Evolutionary conservation across 2,797 vertebrate genomes (phyloP).

Genomic region (Parauchenoglanis punctatus): DNA sequence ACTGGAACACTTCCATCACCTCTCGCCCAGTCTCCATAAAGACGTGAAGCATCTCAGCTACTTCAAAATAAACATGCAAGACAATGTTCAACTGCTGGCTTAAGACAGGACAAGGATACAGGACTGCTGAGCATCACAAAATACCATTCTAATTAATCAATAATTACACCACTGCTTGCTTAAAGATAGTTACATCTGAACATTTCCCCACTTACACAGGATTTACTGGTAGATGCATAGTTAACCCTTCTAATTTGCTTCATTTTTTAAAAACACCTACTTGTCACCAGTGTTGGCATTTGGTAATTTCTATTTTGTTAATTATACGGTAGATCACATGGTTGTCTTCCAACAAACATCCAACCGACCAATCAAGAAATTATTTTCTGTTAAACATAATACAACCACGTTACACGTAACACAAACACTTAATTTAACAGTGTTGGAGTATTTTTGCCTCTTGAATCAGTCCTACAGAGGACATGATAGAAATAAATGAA

Average conservation of each 20-base stretch:
- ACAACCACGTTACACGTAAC: background rate
- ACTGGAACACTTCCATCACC: slow-evolving; percentile 48
- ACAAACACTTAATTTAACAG: background rate
- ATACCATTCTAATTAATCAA: background rate
- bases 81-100: background rate
- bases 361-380: background rate
- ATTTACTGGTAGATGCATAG: background rate
- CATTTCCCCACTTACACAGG: background rate
- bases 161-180: background rate
- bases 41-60: background rate
- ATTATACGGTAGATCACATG: background rate
- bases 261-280: background rate
- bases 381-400: background rate
- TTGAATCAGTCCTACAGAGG: background rate
- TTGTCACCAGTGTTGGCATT: background rate
- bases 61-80: slow-evolving; percentile 9
- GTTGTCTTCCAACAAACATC: too few species aligned
- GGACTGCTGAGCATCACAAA: too few species aligned
- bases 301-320: background rate
- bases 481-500: background rate
- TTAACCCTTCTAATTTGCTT: background rate
- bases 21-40: slow-evolving; percentile 26
- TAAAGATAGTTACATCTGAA: background rate
- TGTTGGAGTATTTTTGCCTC: background rate
- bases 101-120: background rate